Conservation (phyloP, 2,113 vertebrate species). For the Silurus glanis region DNA sequence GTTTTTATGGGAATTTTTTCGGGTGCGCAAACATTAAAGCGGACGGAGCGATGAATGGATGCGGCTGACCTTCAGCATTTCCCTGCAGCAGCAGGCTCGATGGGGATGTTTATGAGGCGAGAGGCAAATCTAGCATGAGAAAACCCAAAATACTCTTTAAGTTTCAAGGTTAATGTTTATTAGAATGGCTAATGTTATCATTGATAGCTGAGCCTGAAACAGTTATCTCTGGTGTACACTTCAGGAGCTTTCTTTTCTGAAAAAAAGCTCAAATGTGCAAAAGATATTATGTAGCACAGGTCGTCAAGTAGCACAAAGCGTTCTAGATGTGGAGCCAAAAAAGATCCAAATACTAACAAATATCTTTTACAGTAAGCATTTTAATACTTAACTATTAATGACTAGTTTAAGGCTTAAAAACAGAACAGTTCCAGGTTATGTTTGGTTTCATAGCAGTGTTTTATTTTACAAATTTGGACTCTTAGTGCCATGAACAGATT, state of each 20-base stretch:
- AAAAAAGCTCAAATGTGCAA: neutral
- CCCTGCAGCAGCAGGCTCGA: neutral
- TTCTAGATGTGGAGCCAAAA: neutral
- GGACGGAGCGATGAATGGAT: conserved; percentile 43
- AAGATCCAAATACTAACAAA: neutral
- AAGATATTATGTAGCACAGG: neutral
- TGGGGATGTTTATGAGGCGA: conserved; percentile 33
- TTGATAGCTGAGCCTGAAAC: conserved; percentile 7
- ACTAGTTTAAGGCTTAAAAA: neutral
- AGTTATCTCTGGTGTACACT: conserved; percentile 5
- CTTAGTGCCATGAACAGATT: neutral
- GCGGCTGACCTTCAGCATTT: conserved; percentile 40
- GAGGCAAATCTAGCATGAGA: conserved; percentile 29
- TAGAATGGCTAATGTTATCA: conserved; percentile 28
- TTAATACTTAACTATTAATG: neutral
- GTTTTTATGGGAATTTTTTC: conserved; percentile 28
- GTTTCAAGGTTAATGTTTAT: conserved; percentile 48
- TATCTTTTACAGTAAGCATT: neutral
- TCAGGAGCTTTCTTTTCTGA: neutral
- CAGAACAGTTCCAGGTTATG: neutral
- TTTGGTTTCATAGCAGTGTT: neutral
- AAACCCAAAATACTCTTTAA: conserved; percentile 10
- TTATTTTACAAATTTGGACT: neutral
- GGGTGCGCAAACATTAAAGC: conserved; percentile 45
- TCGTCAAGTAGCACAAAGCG: neutral